Evolutionary conservation across 2,113 vertebrate genomes (phyloP), one percentile per base, ranked within the genome.

Genomic region (Grammomys surdaster): DNA sequence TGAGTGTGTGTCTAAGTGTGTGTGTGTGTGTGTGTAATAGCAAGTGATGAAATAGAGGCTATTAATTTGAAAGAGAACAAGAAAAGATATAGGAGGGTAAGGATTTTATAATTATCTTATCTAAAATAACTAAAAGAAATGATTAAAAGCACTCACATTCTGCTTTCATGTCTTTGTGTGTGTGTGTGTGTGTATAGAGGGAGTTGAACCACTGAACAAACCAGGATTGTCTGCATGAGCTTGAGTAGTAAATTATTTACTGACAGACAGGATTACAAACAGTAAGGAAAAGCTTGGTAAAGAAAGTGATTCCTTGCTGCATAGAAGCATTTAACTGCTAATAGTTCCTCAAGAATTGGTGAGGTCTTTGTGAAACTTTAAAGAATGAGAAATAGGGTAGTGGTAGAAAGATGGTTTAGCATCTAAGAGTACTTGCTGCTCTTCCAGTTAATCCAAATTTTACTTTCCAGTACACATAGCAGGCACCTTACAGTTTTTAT

Each of bases 401-500:
- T 17, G 51, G 1, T 26, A n/a, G 13, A 60, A 14, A 60, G 22
- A 60, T 84, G 56, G 6, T 16, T 14, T n/a, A 16, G 12, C n/a
- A 13, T 5, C 17, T 43, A 43, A 12, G 36, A 81, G 80, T 40
- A 12, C n/a, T 84, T 63, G 11, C 2, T n/a, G 33, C 10, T 58
- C 33, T 81, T 58, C 8, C 51, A n/a, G 14, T 60, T n/a, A n/a
- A 9, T 12, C 9, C 0, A 3, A 56, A 3, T 5, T n/a, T 56
- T 12, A 1, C 4, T 20, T 58, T 12, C 51, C 19, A n/a, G 51
- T 22, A n/a, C 9, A 36, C 33, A 22, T 3, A 22, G 10, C 0
- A 36, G 19, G 51, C 10, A 80, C 14, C 17, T n/a, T n/a, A n/a
- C 33, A n/a, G 17, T 3, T 51, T 51, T 78, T 5, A 77, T 17